Base-by-base conservation (phyloP, 2,888 invertebrate species). In the Malthinus seriepunctatus region DNA sequence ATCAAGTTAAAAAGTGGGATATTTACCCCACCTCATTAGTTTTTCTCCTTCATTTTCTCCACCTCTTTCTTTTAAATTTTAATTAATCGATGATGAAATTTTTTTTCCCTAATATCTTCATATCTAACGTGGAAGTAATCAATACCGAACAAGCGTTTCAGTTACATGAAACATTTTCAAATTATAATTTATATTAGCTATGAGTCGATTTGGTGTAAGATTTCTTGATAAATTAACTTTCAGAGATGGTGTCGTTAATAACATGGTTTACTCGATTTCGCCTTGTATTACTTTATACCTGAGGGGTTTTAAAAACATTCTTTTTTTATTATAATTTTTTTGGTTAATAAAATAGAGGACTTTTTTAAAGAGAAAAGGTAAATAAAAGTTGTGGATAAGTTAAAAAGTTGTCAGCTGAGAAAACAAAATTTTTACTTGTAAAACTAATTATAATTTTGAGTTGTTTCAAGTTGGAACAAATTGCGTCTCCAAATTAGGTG, bases 401-500 rank as follows among this genome's bases (percentile, higher is more conserved):
- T 62, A 64, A 60, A 64, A 69, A 66, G 64, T 64, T 63, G 64
- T 67, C 69, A 68, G 68, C 67, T 69, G 69, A 61, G 65, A 64
- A 66, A 69, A 69, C 66, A 69, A 66, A 65, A 66, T 60, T 62
- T 61, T 63, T 60, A 65, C 65, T 67, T 67, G 68, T 66, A 67
- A 68, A 69, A 68, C 68, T 69, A 69, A 69, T 69, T 69, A 69
- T 66, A 65, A 68, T 66, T 23, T 63, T 60, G 60, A 65, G 65
- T 63, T 62, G 64, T 58, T 64, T 62, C 64, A 60, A 65, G 65
- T 69, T 63, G 63, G 67, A 64, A 66, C 69, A 71, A 72, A 71
- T 69, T 68, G 71, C 67, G 62, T 67, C 65, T 64, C 69, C 68
- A 68, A 70, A 72, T 70, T 71, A 73, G 70, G 71, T 74, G 72